Evolutionary conservation across 2,797 vertebrate genomes (phyloP).

Genomic region (Mormyrops attenuatus): DNA sequence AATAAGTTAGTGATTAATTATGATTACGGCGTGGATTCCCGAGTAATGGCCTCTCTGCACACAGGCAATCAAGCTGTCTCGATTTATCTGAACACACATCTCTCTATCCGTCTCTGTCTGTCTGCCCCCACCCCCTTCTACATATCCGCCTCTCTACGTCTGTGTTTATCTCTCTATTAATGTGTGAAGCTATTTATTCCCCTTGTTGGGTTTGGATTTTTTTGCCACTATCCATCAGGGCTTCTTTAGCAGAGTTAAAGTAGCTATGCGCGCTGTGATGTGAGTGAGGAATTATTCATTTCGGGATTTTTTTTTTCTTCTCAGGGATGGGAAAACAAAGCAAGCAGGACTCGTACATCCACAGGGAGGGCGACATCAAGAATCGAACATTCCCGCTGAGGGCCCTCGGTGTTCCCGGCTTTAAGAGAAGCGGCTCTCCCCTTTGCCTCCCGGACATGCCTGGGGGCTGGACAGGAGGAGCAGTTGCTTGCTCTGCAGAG

Average conservation of each 20-base stretch:
- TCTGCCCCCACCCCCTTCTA: conserved; percentile 48
- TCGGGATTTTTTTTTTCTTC: conserved; percentile 32
- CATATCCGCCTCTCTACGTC: conserved; percentile 50
- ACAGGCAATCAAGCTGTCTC: conserved; percentile 66
- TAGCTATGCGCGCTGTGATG: conserved; percentile 27
- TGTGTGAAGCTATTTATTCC: conserved; percentile 61
- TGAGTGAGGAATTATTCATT: conserved; percentile 44
- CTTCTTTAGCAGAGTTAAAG: conserved; percentile 55
- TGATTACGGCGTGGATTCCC: conserved; percentile 67
- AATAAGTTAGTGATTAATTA: conserved; percentile 82
- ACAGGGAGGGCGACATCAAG: conserved; percentile 29
- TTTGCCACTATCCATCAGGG: conserved; percentile 57
- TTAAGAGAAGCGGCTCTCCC: neutral
- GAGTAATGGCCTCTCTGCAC: conserved; percentile 66
- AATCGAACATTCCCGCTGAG: conserved; percentile 33
- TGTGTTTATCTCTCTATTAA: conserved; percentile 53
- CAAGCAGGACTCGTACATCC: conserved; percentile 31
- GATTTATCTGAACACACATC: conserved; percentile 61
- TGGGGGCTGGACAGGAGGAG: conserved; percentile 31
- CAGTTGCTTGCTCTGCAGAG: conserved; percentile 29
- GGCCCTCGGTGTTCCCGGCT: conserved; percentile 22
- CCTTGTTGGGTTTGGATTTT: conserved; percentile 40
- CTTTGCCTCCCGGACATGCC: conserved; percentile 22
- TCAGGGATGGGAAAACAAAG: conserved; percentile 30
- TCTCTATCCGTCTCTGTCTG: conserved; percentile 67